Base-by-base conservation (phyloP, 2,113 vertebrate species). In the Hydrochoerus hydrochaeris region DNA sequence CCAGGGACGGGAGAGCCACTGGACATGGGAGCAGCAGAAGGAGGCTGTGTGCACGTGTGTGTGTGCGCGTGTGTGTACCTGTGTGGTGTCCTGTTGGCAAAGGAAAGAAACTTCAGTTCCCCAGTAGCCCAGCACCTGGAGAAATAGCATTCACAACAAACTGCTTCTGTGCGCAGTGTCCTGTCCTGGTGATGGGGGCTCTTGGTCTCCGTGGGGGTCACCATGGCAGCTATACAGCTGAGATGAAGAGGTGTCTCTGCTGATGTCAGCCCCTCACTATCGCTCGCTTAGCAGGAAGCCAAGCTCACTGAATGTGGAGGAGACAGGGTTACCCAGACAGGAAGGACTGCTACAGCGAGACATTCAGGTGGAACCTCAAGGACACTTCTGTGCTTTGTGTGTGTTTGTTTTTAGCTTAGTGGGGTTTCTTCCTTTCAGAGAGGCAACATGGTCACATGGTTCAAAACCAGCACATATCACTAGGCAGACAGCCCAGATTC, bases 321-420 rank as follows among this genome's bases (percentile, higher is more conserved):
- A 62, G 87, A 32, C 3, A 94, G 35, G 46, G 73, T 96, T 85
- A 81, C 75, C 8, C 85, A 86, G 85, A 92, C 63, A 14, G 73
- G 69, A 81, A 85, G 44, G 58, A 90, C 57, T 71, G 28, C 63
- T 78, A 1, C 10, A 52, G 77, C 4, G 63, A 62, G 69, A 7
- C 32, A 14, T 32, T 58, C 28, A 38, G 38, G 11, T 13, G 75
- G 77, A 38, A 78, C 46, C 7, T 8, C 17, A 65, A 71, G 83
- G 35, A 54, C 30, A 28, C 46, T 85, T 80, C 77, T 96, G 46
- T 30, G 19, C 16, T 88, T 63, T 77, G 5, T 52, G 46, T 81
- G 49, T 82, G 7, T 77, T 88, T 65, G 4, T 24, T 77, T 54
- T 85, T 44, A 84, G 14, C 44, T 28, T 85, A 11, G 24, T 46